Base-by-base conservation (phyloP, 2,888 invertebrate genomes). In the Masnerella sp. region DNA sequence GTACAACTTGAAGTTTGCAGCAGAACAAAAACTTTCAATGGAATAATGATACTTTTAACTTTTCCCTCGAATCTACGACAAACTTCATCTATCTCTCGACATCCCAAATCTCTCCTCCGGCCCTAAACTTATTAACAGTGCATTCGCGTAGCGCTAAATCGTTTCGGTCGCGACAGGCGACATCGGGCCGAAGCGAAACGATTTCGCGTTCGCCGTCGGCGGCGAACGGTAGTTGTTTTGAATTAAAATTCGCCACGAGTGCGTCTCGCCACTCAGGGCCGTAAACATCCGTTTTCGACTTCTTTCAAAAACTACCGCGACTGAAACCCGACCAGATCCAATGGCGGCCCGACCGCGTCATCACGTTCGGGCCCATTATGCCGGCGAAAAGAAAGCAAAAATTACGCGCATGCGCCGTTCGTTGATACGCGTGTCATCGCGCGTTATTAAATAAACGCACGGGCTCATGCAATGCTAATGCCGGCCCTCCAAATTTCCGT, bases 281-380 rank as follows among this genome's bases (percentile, higher is more conserved):
- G 43, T 64, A 64, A 52, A 71, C 45, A 64, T 58, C 52, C 42
- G 18, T 64, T 71, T 64, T 71, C 59, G 58, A 64, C 58, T 58
- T 71, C 64, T 58, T n/a, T n/a, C n/a, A n/a, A n/a, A n/a, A n/a
- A n/a, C n/a, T n/a, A n/a, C n/a, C n/a, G 56, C 80, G 78, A 83
- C 75, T 86, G 86, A 85, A 84, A 86, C 81, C 80, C 74, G 85
- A 86, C 28, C 84, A 83, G 78, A 82, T 83, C 86, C 82, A 87
- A 87, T 86, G 84, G 81, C 77, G 78, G 79, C 81, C 74, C 61
- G 65, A 77, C 79, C 83, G 77, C 82, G 81, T 81, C 83, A 84
- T 83, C 84, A 85, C 84, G 85, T 85, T 81, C 82, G 74, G 65
- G 3, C 51, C 64, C 56, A 75, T 73, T 77, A 74, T 68, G 61